phyloP scores from a whole-genome alignment of 2,888 invertebrate genomes.

The Agonopterix arenella region DNA sequence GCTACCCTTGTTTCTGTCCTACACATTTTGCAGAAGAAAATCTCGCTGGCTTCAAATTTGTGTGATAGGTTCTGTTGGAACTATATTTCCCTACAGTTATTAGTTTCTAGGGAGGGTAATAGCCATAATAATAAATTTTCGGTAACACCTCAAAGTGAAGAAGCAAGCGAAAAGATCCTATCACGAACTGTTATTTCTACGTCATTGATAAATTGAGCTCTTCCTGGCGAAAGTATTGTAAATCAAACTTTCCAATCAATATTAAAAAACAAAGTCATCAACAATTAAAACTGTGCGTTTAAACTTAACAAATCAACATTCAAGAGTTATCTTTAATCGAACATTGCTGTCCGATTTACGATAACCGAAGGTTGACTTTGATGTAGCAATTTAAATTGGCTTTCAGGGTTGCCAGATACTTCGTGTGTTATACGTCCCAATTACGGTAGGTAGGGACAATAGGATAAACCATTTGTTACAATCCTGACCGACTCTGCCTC shows the following conservation, averaged over 20 bases:
- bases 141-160: background rate
- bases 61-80: too few relatives aligned
- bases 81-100: too few relatives aligned
- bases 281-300: slow-evolving; percentile 14
- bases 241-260: slow-evolving; percentile 14
- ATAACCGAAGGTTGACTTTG: slow-evolving; percentile 22
- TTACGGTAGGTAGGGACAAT: too few relatives aligned
- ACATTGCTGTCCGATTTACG: slow-evolving; percentile 21
- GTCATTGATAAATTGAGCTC: background rate
- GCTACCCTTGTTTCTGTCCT: too few relatives aligned
- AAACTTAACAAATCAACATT: slow-evolving; percentile 32
- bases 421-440: background rate
- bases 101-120: too few relatives aligned
- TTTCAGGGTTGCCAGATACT: too few relatives aligned
- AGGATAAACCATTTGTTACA: too few relatives aligned
- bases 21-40: too few relatives aligned
- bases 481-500: too few relatives aligned
- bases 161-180: background rate
- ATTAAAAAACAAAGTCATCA: slow-evolving; percentile 8
- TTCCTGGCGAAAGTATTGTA: slow-evolving; percentile 12
- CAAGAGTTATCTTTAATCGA: slow-evolving; percentile 14
- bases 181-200: too few relatives aligned
- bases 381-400: slow-evolving; percentile 22
- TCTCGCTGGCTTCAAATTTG: too few relatives aligned
- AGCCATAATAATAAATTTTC: background rate